These are phyloP conservation scores for Agrilus planipennis DNA, from an alignment of 1,140 invertebrate genomes.

Conservation along the genomic window DNA sequence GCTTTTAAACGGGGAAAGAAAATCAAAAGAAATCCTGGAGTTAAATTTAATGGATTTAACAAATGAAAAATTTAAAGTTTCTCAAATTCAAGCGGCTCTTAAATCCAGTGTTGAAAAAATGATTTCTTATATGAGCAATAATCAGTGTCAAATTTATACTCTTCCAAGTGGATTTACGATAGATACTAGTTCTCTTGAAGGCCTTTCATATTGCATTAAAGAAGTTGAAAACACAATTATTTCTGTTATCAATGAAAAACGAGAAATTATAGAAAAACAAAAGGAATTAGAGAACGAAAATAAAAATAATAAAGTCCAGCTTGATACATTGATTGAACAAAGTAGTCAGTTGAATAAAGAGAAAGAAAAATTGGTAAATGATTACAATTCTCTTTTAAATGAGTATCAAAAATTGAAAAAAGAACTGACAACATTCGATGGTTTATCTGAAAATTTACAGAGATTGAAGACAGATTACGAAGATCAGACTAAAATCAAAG, in stretches of 20 bases:
- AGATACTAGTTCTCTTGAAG: not conserved
- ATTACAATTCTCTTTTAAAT: conserved; percentile 1
- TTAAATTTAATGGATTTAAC: conserved; percentile 1
- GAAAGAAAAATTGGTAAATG: conserved; percentile 1
- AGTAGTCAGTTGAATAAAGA: conserved; percentile 3
- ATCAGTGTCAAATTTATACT: not conserved
- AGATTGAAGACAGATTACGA: too few relatives aligned
- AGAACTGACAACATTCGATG: not conserved
- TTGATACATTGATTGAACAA: conserved; percentile 5
- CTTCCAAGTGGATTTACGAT: too few relatives aligned
- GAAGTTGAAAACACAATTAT: conserved; percentile 1
- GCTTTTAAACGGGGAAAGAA: conserved; percentile 6
- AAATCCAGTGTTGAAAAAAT: not conserved
- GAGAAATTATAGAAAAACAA: not conserved
- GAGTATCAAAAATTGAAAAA: not conserved
- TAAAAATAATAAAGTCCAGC: not conserved
- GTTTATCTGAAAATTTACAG: too few relatives aligned
- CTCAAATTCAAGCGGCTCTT: not conserved
- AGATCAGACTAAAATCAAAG: too few relatives aligned
- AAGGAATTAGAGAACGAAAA: conserved; percentile 3
- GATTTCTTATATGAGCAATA: not conserved
- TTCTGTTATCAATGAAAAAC: not conserved
- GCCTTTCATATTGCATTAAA: not conserved
- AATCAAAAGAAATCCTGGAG: conserved; percentile 3
- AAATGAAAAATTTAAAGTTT: conserved; percentile 8